phyloP scores from a whole-genome alignment of 2,888 invertebrate genomes.

The Drosophila borealis region DNA sequence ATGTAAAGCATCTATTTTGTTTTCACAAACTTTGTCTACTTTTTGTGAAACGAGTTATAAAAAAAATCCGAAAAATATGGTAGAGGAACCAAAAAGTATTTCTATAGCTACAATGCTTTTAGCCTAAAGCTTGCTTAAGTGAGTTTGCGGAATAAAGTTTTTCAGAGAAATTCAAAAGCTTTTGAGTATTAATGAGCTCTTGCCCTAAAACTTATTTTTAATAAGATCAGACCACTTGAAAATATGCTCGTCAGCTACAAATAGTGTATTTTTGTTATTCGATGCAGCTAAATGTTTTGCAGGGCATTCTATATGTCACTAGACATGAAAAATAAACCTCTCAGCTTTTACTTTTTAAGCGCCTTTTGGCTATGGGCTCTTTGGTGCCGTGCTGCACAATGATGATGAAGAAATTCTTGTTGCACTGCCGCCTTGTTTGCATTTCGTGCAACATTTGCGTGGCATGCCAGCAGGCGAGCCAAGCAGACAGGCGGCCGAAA shows the following conservation, averaged over 20 bases:
- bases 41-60: too few species aligned
- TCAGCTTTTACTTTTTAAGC: constrained; percentile 27
- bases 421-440: constrained; percentile 68
- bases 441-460: constrained; percentile 73
- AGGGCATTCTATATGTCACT: constrained; percentile 20
- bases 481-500: constrained; percentile 15
- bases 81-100: too few species aligned
- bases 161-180: too few species aligned
- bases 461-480: constrained; percentile 41
- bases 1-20: constrained; percentile 16
- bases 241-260: background rate
- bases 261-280: constrained; percentile 3
- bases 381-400: constrained; percentile 27
- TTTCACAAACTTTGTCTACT: constrained; percentile 15
- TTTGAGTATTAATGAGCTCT: too few species aligned
- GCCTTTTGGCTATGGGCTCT: constrained; percentile 39
- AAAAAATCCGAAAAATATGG: too few species aligned
- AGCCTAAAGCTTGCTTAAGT: too few species aligned
- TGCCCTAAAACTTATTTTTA: too few species aligned
- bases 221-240: too few species aligned
- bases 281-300: constrained; percentile 16
- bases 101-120: too few species aligned
- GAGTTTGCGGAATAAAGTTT: too few species aligned
- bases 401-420: constrained; percentile 61
- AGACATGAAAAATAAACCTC: background rate